Evolutionary conservation across 1,140 invertebrate genomes (phyloP), one percentile per base, ranked within the genome.

Genomic region (Papilio xuthus): DNA sequence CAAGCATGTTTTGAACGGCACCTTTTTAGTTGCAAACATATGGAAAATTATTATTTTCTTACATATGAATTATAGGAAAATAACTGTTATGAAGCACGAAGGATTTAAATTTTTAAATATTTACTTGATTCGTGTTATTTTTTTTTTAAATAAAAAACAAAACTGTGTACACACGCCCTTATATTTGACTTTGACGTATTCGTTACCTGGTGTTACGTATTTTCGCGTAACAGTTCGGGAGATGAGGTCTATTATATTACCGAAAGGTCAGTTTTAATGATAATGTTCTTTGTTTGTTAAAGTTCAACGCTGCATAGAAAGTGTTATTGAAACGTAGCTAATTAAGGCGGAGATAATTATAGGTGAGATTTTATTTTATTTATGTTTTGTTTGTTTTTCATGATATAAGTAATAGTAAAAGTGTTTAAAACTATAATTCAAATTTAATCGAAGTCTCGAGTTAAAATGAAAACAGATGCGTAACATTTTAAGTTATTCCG

Each of bases 261-360:
- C 32, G 79, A 81, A 84, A 84, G 82, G 82, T 84, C 81, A 84
- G 70, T 80, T 82, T 78, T 84, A 84, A 84, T 84, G 56, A 70
- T 75, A 75, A 44, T 77, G 77, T 74, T 80, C 78, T 82, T 79
- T 79, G 81, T 67, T 79, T 67, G 53, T 75, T 82, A 79, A 70
- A 70, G 72, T 77, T 76, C 28, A 69, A 41, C 28, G 79, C 60
- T 32, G 44, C 53, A 26, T 80, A 67, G 79, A 80, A 78, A 80
- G 79, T 63, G 42, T 76, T 76, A 63, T 76, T 76, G 74, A 76
- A 69, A 63, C 69, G 77, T 47, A 53, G 47, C 67, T 70, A 78
- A 78, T 78, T 70, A 69, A 71, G 72, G 18, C 74, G 32, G 12
- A 63, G 53, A 76, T 76, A 76, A 73, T 73, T 73, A 20, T 73